These are phyloP conservation scores for Triplophysa tibetana DNA, from an alignment of 2,113 vertebrate species.

Conservation along the genomic window DNA sequence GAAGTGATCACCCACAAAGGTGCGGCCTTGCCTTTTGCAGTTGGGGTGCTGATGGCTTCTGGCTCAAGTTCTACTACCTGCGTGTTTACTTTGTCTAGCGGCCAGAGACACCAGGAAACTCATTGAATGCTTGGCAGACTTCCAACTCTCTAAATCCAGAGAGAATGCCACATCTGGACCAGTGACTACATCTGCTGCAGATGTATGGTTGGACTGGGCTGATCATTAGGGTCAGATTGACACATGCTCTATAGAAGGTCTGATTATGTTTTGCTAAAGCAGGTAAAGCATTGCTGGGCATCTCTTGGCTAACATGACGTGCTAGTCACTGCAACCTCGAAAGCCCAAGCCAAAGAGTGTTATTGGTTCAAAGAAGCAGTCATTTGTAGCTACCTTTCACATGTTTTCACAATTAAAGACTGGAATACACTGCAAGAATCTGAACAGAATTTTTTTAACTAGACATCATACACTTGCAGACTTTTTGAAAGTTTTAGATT, in stretches of 20 bases:
- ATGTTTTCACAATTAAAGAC: constrained; percentile 59
- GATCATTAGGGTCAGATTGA: constrained; percentile 58
- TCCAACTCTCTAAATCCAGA: constrained; percentile 41
- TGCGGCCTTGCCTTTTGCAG: constrained; percentile 54
- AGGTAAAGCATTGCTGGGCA: constrained; percentile 61
- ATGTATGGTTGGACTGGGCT: constrained; percentile 17
- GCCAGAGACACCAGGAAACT: constrained; percentile 37
- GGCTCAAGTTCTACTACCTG: constrained; percentile 52
- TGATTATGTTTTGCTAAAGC: constrained; percentile 61
- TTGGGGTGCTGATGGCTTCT: constrained; percentile 60
- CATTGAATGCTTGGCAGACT: constrained; percentile 51
- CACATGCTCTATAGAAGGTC: constrained; percentile 59
- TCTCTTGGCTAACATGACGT: constrained; percentile 66
- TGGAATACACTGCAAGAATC: no score
- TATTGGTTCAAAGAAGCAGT: constrained; percentile 60
- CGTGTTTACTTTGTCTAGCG: constrained; percentile 28
- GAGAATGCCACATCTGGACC: constrained; percentile 64
- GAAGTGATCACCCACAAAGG: constrained; percentile 56
- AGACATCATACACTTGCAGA: no score
- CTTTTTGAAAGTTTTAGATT: no score
- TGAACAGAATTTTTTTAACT: no score
- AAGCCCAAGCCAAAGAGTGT: constrained; percentile 50
- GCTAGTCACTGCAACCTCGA: constrained; percentile 57
- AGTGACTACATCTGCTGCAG: constrained; percentile 57
- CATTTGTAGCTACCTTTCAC: constrained; percentile 60